Evolutionary conservation across 1,140 invertebrate species (phyloP).

Genomic region (Drosophila willistoni): DNA sequence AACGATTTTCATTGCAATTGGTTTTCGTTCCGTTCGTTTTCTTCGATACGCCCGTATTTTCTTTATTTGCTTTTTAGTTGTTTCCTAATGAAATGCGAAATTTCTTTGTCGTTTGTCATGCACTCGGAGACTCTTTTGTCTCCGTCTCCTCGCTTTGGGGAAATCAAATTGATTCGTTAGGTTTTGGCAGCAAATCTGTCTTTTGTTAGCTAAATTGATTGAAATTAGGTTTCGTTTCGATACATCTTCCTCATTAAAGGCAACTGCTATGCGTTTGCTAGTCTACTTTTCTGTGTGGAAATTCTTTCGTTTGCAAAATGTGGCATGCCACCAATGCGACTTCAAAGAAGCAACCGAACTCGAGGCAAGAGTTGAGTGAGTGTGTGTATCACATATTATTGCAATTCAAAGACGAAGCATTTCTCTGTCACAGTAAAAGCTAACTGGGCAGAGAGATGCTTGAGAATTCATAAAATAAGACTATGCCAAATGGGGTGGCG

Average conservation of each 20-base stretch:
- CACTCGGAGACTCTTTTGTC: slow-evolving; percentile 39
- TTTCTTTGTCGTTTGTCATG: slow-evolving; percentile 39
- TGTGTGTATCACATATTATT: slow-evolving; percentile 8
- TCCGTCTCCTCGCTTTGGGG: slow-evolving; percentile 25
- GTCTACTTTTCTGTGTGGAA: slow-evolving; percentile 8
- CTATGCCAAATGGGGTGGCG: not conserved
- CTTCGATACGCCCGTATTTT: slow-evolving; percentile 33
- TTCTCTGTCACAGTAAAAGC: not conserved
- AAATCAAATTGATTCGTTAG: slow-evolving; percentile 71
- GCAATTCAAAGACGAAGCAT: not conserved
- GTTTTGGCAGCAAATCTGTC: slow-evolving; percentile 61
- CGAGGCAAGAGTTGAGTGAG: not conserved
- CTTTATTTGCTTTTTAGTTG: slow-evolving; percentile 54
- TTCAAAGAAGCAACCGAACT: not conserved
- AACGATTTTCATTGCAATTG: slow-evolving; percentile 52
- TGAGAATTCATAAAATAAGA: not conserved
- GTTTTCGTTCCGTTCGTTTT: not conserved
- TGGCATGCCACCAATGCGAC: not conserved
- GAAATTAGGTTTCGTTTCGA: slow-evolving; percentile 61
- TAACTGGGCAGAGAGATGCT: not conserved
- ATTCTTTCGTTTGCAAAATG: slow-evolving; percentile 12
- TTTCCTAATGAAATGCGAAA: slow-evolving; percentile 68
- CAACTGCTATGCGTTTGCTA: not conserved
- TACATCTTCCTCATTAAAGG: not conserved
- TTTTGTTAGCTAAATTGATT: slow-evolving; percentile 76